phyloP scores from a whole-genome alignment of 2,113 vertebrate species.

The Anser cygnoides region DNA sequence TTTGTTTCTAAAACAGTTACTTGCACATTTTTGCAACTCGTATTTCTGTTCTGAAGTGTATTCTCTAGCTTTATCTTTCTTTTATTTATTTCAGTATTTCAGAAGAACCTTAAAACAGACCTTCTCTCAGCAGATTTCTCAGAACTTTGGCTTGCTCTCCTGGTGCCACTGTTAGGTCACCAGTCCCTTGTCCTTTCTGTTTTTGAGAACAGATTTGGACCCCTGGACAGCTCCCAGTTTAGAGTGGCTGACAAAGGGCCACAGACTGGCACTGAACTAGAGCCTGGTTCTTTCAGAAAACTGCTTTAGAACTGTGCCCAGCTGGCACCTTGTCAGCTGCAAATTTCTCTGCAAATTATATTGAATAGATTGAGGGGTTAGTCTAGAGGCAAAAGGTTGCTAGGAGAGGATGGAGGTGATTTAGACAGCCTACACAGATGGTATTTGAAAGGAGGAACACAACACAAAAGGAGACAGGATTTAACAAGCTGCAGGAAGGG shows the following conservation, averaged over 20 bases:
- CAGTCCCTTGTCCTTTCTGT: background rate
- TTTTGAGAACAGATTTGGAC: background rate
- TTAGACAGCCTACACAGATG: background rate
- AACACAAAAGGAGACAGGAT: background rate
- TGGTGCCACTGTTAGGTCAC: background rate
- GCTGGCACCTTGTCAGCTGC: slow-evolving; percentile 11
- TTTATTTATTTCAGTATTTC: background rate
- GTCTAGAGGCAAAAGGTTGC: slow-evolving; percentile 44
- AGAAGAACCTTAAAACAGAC: background rate
- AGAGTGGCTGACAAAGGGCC: background rate
- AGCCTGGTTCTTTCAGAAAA: background rate
- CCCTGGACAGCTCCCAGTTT: background rate
- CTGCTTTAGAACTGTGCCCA: background rate
- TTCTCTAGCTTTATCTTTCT: background rate
- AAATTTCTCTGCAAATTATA: slow-evolving; percentile 20
- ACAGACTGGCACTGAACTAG: background rate
- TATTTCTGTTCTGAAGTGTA: background rate
- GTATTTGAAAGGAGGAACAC: background rate
- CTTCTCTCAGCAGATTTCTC: background rate
- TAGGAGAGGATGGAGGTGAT: slow-evolving; percentile 44
- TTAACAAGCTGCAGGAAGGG: background rate
- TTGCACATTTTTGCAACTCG: background rate
- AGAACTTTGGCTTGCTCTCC: background rate
- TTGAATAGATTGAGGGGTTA: background rate
- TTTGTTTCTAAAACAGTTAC: background rate